Base-by-base conservation (phyloP, 2,888 invertebrate genomes). In the Dicycla oo region DNA sequence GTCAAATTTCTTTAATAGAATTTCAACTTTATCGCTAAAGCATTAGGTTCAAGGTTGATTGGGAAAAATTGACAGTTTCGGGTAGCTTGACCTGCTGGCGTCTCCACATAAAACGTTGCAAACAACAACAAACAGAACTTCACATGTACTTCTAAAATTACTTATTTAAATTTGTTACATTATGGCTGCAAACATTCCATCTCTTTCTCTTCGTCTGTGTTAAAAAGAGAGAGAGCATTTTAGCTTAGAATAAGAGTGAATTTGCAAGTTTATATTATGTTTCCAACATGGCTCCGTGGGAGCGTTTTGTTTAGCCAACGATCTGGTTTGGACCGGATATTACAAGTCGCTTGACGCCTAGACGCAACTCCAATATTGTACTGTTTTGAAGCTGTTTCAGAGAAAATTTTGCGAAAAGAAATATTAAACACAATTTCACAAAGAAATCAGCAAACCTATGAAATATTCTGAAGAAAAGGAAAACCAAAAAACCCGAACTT, bases 291-390 rank as follows among this genome's bases (percentile, higher is more conserved):
- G 84, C 87, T 26, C 49, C 53, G 34, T 4, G 74, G 81, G 86
- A n/a, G n/a, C 83, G 87, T 82, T 85, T 83, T 90, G 87, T 87
- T 86, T 84, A 79, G 84, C 53, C 81, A 54, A 63, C 71, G 77
- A 80, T 81, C 86, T 78, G 81, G 84, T 81, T 87, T 86, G 81
- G 84, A 82, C 91, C 91, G 92, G 92, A 92, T 92, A 92, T 92
- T 92, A 91, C 91, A 87, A 88, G 78, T 63, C 83, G 82, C 81
- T 78, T 80, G 80, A 65, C 79, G 82, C 74, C 86, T 82, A 83
- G 75, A 79, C 75, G 18, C 43, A 69, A 78, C 78, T 79, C 60
- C 85, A 84, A 87, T 86, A 83, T 78, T 74, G 75, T 56, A 70
- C 64, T 69, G 75, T 70, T 80, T 80, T 72, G 62, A 75, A 81